Conservation (phyloP, 2,888 invertebrate genomes). For the Slavum lentiscoides region DNA sequence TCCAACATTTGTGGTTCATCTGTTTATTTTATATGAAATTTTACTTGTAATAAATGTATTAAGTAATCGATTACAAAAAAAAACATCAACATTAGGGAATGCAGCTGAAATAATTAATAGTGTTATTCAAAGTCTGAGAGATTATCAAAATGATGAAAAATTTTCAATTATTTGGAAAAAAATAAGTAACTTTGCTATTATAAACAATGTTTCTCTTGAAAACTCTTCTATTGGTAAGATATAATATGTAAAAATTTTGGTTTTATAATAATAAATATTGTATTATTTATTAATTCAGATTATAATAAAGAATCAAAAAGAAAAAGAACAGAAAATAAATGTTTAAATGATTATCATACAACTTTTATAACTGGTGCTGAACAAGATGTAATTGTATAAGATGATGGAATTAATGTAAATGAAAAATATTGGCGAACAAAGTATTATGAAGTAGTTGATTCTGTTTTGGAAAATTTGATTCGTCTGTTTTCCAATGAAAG, state of each 20-base stretch:
- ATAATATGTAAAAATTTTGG: no score
- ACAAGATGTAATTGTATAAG: no score
- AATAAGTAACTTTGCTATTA: background rate
- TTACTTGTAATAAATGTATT: constrained; percentile 6
- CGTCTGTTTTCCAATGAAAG: background rate
- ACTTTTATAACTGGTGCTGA: no score
- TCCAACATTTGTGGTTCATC: constrained; percentile 6
- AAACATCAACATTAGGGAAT: background rate
- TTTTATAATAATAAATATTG: no score
- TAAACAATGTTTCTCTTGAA: background rate
- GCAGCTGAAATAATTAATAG: background rate
- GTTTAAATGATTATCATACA: no score
- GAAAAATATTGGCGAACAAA: constrained; percentile 14
- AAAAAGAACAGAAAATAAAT: no score
- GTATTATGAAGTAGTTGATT: constrained; percentile 6
- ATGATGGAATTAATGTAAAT: no score
- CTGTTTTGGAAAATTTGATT: background rate
- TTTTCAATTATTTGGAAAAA: background rate
- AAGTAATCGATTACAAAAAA: constrained; percentile 14
- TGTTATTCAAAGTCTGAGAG: background rate
- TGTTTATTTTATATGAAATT: constrained; percentile 11
- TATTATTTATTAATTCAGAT: no score
- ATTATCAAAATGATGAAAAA: constrained; percentile 16
- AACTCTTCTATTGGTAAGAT: background rate
- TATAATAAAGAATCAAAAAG: no score